Evolutionary conservation across 2,888 invertebrate genomes (phyloP).

Genomic region (Sarcophaga variegata): DNA sequence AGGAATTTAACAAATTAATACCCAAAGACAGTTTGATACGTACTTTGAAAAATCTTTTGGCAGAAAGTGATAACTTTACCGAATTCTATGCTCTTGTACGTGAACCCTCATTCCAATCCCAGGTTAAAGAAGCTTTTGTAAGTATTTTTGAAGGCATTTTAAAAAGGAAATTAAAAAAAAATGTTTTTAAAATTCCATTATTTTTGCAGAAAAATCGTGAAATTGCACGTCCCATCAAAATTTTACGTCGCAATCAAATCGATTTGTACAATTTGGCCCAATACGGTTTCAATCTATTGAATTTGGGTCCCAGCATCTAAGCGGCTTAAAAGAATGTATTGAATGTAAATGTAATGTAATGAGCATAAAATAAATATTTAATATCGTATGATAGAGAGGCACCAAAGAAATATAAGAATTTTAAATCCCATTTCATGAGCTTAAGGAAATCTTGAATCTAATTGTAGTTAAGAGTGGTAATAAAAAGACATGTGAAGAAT

Average conservation of each 20-base stretch:
- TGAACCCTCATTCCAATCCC: constrained; percentile 8
- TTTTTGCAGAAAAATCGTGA: constrained; percentile 15
- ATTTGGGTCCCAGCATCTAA: constrained; percentile 30
- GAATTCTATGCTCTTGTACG: constrained; percentile 38
- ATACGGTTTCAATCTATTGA: constrained; percentile 25
- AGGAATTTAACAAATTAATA: constrained; percentile 28
- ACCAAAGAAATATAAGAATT: no score
- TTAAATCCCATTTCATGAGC: no score
- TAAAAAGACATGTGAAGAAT: no score
- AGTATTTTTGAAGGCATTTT: constrained; percentile 1
- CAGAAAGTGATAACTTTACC: constrained; percentile 26
- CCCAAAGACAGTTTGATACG: neutral
- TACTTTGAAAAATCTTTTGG: neutral
- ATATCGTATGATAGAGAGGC: no score
- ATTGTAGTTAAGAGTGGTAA: no score
- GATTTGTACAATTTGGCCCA: constrained; percentile 31
- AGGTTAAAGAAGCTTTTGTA: constrained; percentile 27
- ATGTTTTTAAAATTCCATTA: neutral
- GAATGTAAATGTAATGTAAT: neutral
- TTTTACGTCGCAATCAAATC: constrained; percentile 33
- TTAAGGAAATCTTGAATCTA: no score
- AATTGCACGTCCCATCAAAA: constrained; percentile 22
- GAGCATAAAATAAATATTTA: no score
- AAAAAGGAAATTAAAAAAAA: no score
- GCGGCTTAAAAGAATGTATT: neutral